Evolutionary conservation across 1,140 invertebrate genomes (phyloP).

Genomic region (Danaus plexippus): DNA sequence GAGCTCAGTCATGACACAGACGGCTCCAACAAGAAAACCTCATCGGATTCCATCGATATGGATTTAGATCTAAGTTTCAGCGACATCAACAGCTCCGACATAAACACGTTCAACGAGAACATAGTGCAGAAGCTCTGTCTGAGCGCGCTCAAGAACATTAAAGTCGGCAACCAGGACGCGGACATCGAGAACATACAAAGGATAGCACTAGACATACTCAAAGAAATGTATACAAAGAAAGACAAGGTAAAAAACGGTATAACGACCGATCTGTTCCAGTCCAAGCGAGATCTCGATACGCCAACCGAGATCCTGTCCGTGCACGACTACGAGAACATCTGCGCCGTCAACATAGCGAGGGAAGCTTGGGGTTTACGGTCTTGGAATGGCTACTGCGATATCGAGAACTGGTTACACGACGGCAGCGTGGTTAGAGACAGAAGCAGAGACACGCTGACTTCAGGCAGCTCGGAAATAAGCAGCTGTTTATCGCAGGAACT

Average conservation of each 20-base stretch:
- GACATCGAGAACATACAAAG: constrained; percentile 71
- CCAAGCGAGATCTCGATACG: constrained; percentile 69
- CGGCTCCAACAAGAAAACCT: constrained; percentile 67
- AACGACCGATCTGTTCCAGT: constrained; percentile 32
- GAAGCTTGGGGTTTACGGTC: constrained; percentile 79
- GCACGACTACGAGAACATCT: constrained; percentile 80
- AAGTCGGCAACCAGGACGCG: constrained; percentile 69
- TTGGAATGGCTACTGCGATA: constrained; percentile 77
- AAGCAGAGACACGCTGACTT: constrained; percentile 73
- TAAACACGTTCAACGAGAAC: constrained; percentile 71
- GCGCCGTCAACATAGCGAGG: constrained; percentile 76
- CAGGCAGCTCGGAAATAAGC: constrained; percentile 68
- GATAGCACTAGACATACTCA: constrained; percentile 69
- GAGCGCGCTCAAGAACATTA: constrained; percentile 69
- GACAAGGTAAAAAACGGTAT: constrained; percentile 54
- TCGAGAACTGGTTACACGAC: constrained; percentile 77
- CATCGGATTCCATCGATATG: constrained; percentile 68
- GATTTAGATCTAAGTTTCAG: constrained; percentile 70
- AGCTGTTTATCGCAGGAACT: constrained; percentile 62
- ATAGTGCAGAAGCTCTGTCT: constrained; percentile 70
- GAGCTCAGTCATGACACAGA: constrained; percentile 63
- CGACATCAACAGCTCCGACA: constrained; percentile 71
- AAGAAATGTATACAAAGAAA: constrained; percentile 69
- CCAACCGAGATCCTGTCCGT: constrained; percentile 75
- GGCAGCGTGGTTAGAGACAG: constrained; percentile 74